These are phyloP conservation scores for Cossypha caffra DNA, from an alignment of 2,797 vertebrate species.

Conservation along the genomic window DNA sequence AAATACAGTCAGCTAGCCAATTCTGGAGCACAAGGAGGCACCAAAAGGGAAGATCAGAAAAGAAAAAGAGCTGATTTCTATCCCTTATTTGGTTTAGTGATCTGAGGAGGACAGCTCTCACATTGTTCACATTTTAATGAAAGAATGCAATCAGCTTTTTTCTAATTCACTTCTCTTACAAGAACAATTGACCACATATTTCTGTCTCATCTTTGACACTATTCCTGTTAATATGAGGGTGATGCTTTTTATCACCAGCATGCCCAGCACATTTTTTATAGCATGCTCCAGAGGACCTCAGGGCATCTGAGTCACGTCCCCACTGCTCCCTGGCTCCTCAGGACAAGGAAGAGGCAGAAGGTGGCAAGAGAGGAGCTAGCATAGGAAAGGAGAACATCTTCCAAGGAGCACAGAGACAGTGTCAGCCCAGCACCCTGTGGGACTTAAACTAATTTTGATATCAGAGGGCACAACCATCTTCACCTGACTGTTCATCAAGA, in stretches of 20 bases:
- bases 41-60: slow-evolving; percentile 4
- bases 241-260: neutral
- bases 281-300: neutral
- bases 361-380: neutral
- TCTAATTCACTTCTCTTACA: neutral
- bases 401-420: neutral
- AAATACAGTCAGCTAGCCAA: neutral
- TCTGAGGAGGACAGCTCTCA: neutral
- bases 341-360: neutral
- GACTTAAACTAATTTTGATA: neutral
- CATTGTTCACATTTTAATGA: neutral
- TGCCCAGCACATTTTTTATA: neutral
- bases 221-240: neutral
- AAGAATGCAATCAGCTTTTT: slow-evolving; percentile 15
- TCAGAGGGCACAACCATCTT: neutral
- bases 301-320: neutral
- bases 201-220: neutral
- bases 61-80: neutral
- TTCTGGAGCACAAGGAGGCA: neutral
- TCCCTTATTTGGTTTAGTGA: slow-evolving; percentile 42
- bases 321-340: neutral
- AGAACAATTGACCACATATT: neutral
- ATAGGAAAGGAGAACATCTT: neutral
- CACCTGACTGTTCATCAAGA: neutral
- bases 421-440: accelerated